Evolutionary conservation across 1,140 invertebrate genomes (phyloP), one percentile per base, ranked within the genome.

Genomic region (Drosophila sproati): DNA sequence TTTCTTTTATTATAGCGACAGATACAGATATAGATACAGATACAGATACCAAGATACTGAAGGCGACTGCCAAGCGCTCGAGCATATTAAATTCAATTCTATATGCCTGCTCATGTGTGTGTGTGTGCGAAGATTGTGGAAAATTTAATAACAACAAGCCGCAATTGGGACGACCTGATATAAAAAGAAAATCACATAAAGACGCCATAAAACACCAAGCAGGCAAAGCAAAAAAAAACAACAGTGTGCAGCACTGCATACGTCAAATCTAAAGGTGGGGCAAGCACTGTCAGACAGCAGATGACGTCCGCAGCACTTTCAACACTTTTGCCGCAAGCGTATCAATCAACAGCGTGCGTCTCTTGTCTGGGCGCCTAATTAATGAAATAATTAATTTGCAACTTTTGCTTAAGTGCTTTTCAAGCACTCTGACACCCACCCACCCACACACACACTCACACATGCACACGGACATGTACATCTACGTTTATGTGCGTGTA

Each of bases 1-100:
- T 89, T 85, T 89, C 85, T 89, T 89, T 88, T 88, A 88, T 88
- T 88, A 83, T 63, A 88, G 62, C 83, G 73, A 88, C 80, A 88
- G 77, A 74, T 77, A 88, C 77, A 20, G 20, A 20, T 20, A 20
- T 20, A 20, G 20, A 20, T 20, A 20, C 20, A 20, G 20, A 20
- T 20, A 20, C 20, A 20, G 20, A 20, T 20, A 20, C 20, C 1
- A 0, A 87, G 76, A 71, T 77, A 82, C 73, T 63, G 69, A 79
- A 72, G 72, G 76, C 70, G 63, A 78, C 74, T 68, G 69, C 66
- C 56, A 75, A 79, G 61, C 86, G 66, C 48, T 78, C 74, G 75
- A 78, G 81, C 85, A 87, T 80, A 79, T 68, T 31, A 78, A 79
- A 78, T 68, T 45, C 69, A 70, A 81, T 57, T 63, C 35, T 39